A percentile compares a stretch with the other conserved stretches of the same genome.
Evolutionary conservation across 2,797 vertebrate species (phyloP).

Genomic region (Esox masquinongy): DNA sequence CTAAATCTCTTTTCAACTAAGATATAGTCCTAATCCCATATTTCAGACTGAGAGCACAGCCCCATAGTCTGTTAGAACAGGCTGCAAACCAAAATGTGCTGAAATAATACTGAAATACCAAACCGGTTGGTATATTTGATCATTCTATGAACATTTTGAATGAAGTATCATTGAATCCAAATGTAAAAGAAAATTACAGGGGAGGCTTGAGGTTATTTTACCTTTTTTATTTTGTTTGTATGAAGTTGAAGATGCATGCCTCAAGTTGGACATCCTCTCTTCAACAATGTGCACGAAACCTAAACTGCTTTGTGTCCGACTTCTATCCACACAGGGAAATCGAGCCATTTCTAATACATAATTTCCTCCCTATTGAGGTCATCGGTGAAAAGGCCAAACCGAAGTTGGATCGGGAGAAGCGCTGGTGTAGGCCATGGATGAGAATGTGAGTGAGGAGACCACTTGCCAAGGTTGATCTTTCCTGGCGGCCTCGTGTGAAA

Average conservation of each 20-base stretch:
- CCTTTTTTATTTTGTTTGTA: background rate
- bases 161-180: too few species aligned
- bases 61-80: background rate
- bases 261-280: background rate
- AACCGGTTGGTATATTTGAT: too few species aligned
- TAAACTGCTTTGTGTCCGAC: background rate
- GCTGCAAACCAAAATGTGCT: background rate
- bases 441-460: slow-evolving; percentile 13
- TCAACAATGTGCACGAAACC: background rate
- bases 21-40: background rate
- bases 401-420: background rate
- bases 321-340: background rate
- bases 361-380: background rate
- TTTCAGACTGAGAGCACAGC: background rate
- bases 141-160: too few species aligned
- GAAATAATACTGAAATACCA: too few species aligned
- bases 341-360: too few species aligned
- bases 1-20: background rate
- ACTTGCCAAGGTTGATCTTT: slow-evolving; percentile 17
- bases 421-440: slow-evolving; percentile 1
- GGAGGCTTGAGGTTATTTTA: too few species aligned
- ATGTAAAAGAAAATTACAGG: too few species aligned
- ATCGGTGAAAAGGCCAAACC: background rate
- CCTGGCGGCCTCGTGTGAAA: slow-evolving; percentile 49
- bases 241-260: background rate